Evolutionary conservation across 2,888 invertebrate species (phyloP).

Genomic region (Tinea pellionella): DNA sequence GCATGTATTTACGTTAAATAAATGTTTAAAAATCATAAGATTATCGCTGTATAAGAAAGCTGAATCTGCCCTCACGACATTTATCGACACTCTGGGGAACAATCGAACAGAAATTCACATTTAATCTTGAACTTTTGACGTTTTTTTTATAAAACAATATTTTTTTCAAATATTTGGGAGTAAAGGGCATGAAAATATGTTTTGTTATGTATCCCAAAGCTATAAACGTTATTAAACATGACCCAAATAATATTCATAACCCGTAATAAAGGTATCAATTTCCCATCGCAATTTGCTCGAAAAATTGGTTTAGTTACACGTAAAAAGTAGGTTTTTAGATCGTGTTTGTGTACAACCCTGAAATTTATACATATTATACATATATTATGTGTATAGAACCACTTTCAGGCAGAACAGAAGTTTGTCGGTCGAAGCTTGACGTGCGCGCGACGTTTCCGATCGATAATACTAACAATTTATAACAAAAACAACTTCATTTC

Average conservation of each 20-base stretch:
- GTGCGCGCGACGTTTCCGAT: slow-evolving; percentile 1
- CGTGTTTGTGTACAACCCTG: slow-evolving; percentile 3
- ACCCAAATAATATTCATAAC: background rate
- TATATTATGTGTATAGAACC: background rate
- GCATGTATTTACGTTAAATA: too few species aligned
- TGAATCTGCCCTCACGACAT: too few species aligned
- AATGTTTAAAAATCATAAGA: too few species aligned
- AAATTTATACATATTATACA: background rate
- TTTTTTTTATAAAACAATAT: too few species aligned
- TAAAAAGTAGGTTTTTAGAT: background rate
- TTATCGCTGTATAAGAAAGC: too few species aligned
- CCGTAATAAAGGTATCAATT: background rate
- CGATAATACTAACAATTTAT: background rate
- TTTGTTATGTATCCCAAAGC: too few species aligned
- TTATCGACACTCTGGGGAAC: too few species aligned
- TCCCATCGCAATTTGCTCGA: background rate
- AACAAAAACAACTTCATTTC: background rate
- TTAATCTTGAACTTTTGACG: too few species aligned
- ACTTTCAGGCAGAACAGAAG: background rate
- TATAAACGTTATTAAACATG: too few species aligned
- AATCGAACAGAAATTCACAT: too few species aligned
- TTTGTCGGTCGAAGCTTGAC: background rate
- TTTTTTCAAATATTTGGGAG: too few species aligned
- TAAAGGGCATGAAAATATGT: too few species aligned
- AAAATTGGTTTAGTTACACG: background rate